A percentile compares a stretch with the other conserved stretches of the same genome.
These are phyloP conservation scores for Proales similis DNA, from an alignment of 1,140 invertebrate species.

Conservation along the genomic window DNA sequence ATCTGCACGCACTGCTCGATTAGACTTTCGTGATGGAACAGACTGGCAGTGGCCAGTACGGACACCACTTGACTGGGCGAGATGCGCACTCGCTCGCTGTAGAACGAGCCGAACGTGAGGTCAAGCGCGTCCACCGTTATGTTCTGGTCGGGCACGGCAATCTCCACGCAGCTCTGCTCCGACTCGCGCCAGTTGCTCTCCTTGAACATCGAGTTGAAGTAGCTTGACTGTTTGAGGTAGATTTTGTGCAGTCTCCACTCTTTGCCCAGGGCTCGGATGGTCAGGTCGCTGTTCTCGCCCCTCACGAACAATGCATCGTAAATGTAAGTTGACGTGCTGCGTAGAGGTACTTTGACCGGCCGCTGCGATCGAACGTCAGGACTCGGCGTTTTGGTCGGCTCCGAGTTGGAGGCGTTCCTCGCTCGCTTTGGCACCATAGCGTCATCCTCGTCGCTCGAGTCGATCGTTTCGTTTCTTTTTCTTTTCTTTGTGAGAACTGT, in stretches of 20 bases:
- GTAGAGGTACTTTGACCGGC: too few relatives aligned
- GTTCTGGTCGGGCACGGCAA: conserved; percentile 67
- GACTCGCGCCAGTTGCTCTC: conserved; percentile 68
- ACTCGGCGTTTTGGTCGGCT: too few relatives aligned
- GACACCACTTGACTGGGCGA: conserved; percentile 64
- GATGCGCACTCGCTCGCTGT: conserved; percentile 67
- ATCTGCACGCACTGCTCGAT: conserved; percentile 68
- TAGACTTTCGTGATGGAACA: conserved; percentile 67
- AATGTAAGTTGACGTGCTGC: conserved; percentile 71
- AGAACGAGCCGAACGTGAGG: conserved; percentile 69
- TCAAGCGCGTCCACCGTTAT: conserved; percentile 64
- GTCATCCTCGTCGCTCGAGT: too few relatives aligned
- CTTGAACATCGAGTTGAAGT: conserved; percentile 75
- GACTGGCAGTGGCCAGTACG: conserved; percentile 66
- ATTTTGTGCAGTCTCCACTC: conserved; percentile 71
- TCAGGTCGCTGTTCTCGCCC: conserved; percentile 68
- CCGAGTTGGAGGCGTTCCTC: too few relatives aligned
- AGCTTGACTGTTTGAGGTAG: conserved; percentile 69
- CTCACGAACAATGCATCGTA: conserved; percentile 70
- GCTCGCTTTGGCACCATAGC: too few relatives aligned
- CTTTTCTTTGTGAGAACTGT: too few relatives aligned
- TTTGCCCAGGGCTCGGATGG: conserved; percentile 64
- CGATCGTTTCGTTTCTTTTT: too few relatives aligned
- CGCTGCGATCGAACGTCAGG: too few relatives aligned
- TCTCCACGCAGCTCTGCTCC: conserved; percentile 61